These are phyloP conservation scores for Antheraea mylitta DNA, from an alignment of 1,140 invertebrate species.

Conservation along the genomic window DNA sequence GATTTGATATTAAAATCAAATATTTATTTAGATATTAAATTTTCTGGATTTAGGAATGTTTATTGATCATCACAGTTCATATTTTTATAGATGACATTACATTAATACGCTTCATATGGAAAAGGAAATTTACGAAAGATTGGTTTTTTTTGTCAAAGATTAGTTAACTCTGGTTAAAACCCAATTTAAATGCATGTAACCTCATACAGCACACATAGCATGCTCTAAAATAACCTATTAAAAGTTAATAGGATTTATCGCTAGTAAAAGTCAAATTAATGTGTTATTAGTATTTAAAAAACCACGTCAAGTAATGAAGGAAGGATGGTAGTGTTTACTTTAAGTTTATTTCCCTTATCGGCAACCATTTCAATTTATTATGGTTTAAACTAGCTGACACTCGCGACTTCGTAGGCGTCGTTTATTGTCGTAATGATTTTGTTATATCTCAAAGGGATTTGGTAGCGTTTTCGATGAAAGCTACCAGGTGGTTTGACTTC, in stretches of 20 bases:
- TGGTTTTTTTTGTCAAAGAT: conserved; percentile 27
- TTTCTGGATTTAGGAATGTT: background rate
- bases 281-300: background rate
- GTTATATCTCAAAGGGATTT: too few species aligned
- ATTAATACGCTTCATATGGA: background rate
- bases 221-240: conserved; percentile 37
- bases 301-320: too few species aligned
- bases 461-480: too few species aligned
- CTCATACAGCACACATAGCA: conserved; percentile 37
- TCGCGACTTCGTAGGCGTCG: too few species aligned
- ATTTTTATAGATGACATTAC: conserved; percentile 2
- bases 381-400: too few species aligned
- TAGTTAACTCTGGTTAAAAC: conserved; percentile 35
- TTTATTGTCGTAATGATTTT: too few species aligned
- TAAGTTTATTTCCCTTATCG: too few species aligned
- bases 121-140: conserved; percentile 11
- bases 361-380: too few species aligned
- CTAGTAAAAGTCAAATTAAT: conserved; percentile 14
- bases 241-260: conserved; percentile 48
- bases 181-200: conserved; percentile 50
- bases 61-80: conserved; percentile 1
- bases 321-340: too few species aligned
- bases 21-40: conserved; percentile 1
- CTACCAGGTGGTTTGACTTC: too few species aligned
- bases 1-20: background rate